Base-by-base conservation (phyloP, 2,113 vertebrate genomes). In the Rhabdomys dilectus region DNA sequence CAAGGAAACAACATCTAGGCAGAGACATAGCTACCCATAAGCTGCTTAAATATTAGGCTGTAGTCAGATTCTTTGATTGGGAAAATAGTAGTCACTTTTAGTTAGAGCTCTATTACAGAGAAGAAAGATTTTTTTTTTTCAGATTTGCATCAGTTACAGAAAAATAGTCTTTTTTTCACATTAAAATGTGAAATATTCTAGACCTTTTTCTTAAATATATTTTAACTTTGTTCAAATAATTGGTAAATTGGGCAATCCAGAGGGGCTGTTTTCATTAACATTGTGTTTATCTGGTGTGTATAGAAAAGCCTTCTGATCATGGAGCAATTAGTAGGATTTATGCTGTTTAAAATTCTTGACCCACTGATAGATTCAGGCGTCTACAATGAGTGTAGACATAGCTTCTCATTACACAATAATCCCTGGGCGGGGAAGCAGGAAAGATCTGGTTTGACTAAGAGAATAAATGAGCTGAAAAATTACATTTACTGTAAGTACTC, bases 401-500 rank as follows among this genome's bases (percentile, higher is more conserved):
- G 29, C n/a, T 53, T 92, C 42, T 82, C 17, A 56, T 88, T 91
- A 90, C 13, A 91, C 16, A 91, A 56, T 75, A 91, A 92, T 94
- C 86, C 34, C 19, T 93, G 64, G 39, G 39, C 2, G 76, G 45
- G 5, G 19, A 93, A 86, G 39, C 60, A 93, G 75, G 84, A 91
- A 91, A 73, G 53, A 88, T 5, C 66, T 89, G 53, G 56, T 84
- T 76, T 86, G 51, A 85, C 1, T 81, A 51, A 66, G 34, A 75
- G 17, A 92, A 53, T 31, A 94, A 93, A 58, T 89, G 29, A 91
- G 36, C 58, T 96, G 22, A 96, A 88, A 92, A 91, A 68, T 77
- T 91, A 24, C 3, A 66, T 64, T 87, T 94, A 39, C 84, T 60
- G 58, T 45, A 66, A 95, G 51, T 90, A 78, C 42, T 51, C 36